A percentile compares a stretch with the other conserved stretches of the same genome.
phyloP scores from a whole-genome alignment of 2,797 vertebrate genomes.

The Sphaeramia orbicularis region DNA sequence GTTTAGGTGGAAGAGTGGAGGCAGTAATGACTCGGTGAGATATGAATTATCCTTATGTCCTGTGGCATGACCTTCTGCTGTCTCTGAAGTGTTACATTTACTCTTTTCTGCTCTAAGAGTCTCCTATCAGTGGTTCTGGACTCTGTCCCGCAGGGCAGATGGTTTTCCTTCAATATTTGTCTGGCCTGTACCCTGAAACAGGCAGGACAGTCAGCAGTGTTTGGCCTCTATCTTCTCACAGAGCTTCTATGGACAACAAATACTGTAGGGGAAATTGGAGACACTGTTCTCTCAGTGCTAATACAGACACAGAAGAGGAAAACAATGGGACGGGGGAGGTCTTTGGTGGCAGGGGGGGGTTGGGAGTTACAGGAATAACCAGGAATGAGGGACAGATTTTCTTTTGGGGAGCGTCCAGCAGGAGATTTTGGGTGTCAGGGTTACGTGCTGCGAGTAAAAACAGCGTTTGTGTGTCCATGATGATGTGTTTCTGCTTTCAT shows the following conservation, averaged over 20 bases:
- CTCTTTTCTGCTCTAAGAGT: background rate
- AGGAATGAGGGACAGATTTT: conserved; percentile 33
- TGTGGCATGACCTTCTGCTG: background rate
- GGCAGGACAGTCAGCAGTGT: conserved; percentile 11
- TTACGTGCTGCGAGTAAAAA: conserved; percentile 8
- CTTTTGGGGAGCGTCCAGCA: conserved; percentile 1
- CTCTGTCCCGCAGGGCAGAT: background rate
- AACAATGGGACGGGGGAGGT: conserved; percentile 3
- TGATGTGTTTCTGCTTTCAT: conserved; percentile 8
- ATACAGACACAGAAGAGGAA: background rate
- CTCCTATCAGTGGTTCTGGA: background rate
- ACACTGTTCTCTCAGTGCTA: conserved; percentile 1
- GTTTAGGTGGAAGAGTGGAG: background rate
- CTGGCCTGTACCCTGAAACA: conserved; percentile 7
- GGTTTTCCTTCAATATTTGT: conserved; percentile 32
- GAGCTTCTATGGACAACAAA: conserved; percentile 52
- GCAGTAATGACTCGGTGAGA: background rate
- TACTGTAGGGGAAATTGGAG: background rate
- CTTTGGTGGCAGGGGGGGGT: background rate
- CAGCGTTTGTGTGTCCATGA: background rate
- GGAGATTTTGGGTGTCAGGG: conserved; percentile 7
- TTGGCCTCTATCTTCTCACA: conserved; percentile 16
- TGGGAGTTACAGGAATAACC: conserved; percentile 5
- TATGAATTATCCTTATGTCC: background rate
- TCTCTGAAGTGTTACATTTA: background rate